Base-by-base conservation (phyloP, 92 coral and sea anemone genomes). In the Porites evermanni region DNA sequence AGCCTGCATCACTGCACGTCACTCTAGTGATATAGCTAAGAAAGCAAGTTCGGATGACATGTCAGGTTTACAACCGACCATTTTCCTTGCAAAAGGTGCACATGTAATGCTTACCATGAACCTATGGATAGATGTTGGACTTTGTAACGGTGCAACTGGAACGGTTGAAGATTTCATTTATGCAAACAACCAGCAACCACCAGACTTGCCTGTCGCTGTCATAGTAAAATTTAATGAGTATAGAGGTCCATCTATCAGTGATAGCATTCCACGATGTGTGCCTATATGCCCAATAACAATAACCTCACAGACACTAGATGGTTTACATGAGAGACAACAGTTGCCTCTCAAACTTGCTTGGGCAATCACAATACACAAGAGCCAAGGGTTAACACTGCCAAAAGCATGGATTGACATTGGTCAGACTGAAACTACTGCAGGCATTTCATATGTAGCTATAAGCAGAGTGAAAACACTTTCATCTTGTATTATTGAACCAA, bases 271-370 rank as follows among this genome's bases (percentile, higher is more conserved):
- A 52, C 11, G 32, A 74, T 86, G 84, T 86, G 85, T 86, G 24
- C 89, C 89, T 53, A 78, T 78, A 86, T 86, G 89, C 58, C 88
- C 88, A 84, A 75, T 68, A 81, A 81, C 67, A 13, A 19, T 81
- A 0, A 80, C 20, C 32, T 84, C 88, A 12, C 70, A 60, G 8
- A 84, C 69, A 6, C 71, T 58, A 12, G 88, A 74, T 64, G 72
- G 70, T 13, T 17, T 84, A 24, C 88, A 84, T 75, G 88, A 64
- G 82, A 21, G 83, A 58, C 83, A 84, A n/a, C 83, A 84, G 23
- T 38, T 84, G 4, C 88, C 88, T 60, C 38, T 84, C 3, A 84
- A 84, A 84, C 26, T 24, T 24, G 26, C 26, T 24, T 24, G 26
- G 26, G 26, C 26, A 24, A 24, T 24, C 26, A 24, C 26, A 24